Evolutionary conservation across 2,797 vertebrate species (phyloP), one percentile per base, ranked within the genome.

Genomic region (Chiroxiphia lanceolata): DNA sequence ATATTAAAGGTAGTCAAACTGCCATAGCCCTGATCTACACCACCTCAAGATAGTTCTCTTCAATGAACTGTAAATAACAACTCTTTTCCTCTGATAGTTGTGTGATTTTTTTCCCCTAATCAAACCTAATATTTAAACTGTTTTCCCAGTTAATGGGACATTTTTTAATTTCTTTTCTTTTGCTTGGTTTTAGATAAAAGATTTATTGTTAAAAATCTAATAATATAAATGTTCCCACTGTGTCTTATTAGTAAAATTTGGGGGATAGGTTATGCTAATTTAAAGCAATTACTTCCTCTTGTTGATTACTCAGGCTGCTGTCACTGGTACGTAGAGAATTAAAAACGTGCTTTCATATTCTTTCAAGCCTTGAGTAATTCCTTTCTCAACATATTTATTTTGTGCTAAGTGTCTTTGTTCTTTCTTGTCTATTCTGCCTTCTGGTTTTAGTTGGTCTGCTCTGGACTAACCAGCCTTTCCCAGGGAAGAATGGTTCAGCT

Each of bases 291-390:
- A 22, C 60, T 89, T 93, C 44, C 25, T 88, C 25, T 76, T 72
- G 13, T 51, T 63, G 57, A 21, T 89, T 92, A 91, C 23, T 92
- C 74, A 79, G 22, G 44, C 78, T 92, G 50, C 45, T 93, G 19
- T 83, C 54, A 45, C 45, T 71, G 33, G 48, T 72, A 63, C 33
- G 15, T 11, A 75, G 33, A 75, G 21, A 91, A 91, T 83, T 87
- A 50, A 68, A 95, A 91, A 85, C 56, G 48, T 79, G 29, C 64
- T 81, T 89, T 92, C 45, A 36, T 91, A 70, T 45, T 82, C 71
- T 85, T 84, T 91, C 40, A 89, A 93, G 82, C 48, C 53, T 78
- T 72, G 15, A 90, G 36, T 93, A 91, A 78, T 83, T 93, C 20
- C 11, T 78, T 85, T 91, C 50, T 86, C 85, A 86, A 36, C 36